Conservation (phyloP, 2,797 vertebrate species). For the Lycodopsis pacificus region DNA sequence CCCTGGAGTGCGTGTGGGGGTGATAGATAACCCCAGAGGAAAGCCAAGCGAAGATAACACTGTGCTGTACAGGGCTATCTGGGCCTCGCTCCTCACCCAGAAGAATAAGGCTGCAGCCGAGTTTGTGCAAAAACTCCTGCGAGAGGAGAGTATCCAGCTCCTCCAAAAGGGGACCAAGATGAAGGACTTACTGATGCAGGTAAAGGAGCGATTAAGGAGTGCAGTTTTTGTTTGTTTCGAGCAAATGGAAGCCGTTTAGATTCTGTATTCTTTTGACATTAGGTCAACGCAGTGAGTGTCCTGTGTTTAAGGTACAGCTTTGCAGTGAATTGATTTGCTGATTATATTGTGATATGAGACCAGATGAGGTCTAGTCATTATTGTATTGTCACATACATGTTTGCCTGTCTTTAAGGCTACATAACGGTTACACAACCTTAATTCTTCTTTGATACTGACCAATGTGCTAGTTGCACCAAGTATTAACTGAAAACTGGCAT, state of each 20-base stretch:
- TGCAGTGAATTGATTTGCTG: not conserved
- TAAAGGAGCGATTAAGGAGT: constrained; percentile 68
- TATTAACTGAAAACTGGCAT: not conserved
- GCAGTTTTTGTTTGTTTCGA: constrained; percentile 9
- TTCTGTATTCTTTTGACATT: constrained; percentile 4
- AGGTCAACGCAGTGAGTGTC: not conserved
- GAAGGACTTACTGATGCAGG: constrained; percentile 87
- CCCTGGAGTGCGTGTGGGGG: constrained; percentile 87
- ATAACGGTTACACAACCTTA: not conserved
- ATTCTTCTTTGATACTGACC: not conserved
- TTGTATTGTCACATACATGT: not conserved
- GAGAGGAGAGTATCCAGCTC: constrained; percentile 88
- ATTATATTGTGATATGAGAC: not conserved
- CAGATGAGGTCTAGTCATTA: not conserved
- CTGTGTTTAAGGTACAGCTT: not conserved
- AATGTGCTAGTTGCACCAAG: too few relatives aligned
- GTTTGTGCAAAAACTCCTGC: constrained; percentile 89
- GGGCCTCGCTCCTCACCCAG: constrained; percentile 93
- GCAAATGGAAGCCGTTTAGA: not conserved
- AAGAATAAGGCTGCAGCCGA: constrained; percentile 86
- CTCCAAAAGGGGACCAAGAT: constrained; percentile 91
- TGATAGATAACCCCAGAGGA: constrained; percentile 92
- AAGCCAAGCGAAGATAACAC: constrained; percentile 91
- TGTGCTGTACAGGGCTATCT: constrained; percentile 89
- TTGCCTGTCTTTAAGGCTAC: not conserved